phyloP scores from a whole-genome alignment of 1,140 invertebrate species.

The Neotoxoptera formosana region DNA sequence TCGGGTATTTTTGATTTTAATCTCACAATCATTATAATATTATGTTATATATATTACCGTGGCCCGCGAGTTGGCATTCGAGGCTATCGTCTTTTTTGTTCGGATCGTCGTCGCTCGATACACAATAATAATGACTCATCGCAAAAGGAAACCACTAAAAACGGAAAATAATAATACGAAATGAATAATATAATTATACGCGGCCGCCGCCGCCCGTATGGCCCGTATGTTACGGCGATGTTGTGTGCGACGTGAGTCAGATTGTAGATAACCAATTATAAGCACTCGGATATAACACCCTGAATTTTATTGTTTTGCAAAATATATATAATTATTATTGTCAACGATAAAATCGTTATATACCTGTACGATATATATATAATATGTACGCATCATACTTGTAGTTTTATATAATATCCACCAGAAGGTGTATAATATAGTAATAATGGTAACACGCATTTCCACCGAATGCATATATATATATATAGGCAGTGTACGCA shows the following conservation, averaged over 20 bases:
- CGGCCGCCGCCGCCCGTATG: not conserved
- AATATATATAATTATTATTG: not conserved
- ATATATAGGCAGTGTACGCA: not conserved
- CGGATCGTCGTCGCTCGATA: not conserved
- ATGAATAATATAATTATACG: not conserved
- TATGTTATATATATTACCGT: too few relatives aligned
- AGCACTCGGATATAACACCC: not conserved
- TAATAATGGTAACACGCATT: not conserved
- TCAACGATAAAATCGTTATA: not conserved
- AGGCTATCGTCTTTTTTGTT: not conserved
- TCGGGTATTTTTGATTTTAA: not conserved
- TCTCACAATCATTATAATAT: not conserved
- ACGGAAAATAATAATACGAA: not conserved
- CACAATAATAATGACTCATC: not conserved
- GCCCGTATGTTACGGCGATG: not conserved
- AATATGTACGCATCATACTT: not conserved
- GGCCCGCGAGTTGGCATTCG: not conserved
- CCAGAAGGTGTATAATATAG: not conserved
- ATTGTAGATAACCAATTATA: not conserved
- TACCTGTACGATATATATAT: not conserved
- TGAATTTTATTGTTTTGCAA: slow-evolving; percentile 3
- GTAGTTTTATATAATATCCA: not conserved
- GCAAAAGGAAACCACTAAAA: not conserved
- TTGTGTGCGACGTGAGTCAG: not conserved
- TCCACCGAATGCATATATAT: not conserved